phyloP scores from a whole-genome alignment of 2,797 vertebrate genomes.

The Schizothorax lantsangensis region DNA sequence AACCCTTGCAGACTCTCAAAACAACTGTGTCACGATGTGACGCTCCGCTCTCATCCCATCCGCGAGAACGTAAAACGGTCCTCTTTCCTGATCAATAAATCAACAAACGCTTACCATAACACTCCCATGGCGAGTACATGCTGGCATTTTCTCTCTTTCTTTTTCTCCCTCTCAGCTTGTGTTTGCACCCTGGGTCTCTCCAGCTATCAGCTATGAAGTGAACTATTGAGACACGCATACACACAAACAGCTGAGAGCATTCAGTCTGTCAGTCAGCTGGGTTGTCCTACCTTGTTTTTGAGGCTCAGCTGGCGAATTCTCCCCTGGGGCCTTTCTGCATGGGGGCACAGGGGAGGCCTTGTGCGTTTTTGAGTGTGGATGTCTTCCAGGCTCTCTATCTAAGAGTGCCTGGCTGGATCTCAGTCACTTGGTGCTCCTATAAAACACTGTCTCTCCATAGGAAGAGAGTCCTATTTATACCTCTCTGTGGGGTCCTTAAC shows the following conservation, averaged over 20 bases:
- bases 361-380: constrained; percentile 63
- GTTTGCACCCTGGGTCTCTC: constrained; percentile 41
- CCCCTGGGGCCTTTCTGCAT: constrained; percentile 78
- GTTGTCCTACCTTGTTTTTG: constrained; percentile 79
- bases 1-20: constrained; percentile 34
- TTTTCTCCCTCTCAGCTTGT: constrained; percentile 44
- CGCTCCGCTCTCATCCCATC: constrained; percentile 27
- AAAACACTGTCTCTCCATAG: constrained; percentile 66
- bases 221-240: constrained; percentile 43
- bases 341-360: constrained; percentile 77
- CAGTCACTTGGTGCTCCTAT: constrained; percentile 65
- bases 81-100: constrained; percentile 49
- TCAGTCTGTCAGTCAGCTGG: constrained; percentile 76
- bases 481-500: constrained; percentile 73
- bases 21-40: constrained; percentile 17
- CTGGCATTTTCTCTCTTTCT: constrained; percentile 59
- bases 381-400: constrained; percentile 54
- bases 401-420: constrained; percentile 59
- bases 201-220: constrained; percentile 49
- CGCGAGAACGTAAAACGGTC: constrained; percentile 13
- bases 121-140: constrained; percentile 58
- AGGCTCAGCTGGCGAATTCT: constrained; percentile 79
- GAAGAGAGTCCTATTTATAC: constrained; percentile 79
- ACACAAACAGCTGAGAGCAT: constrained; percentile 62
- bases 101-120: constrained; percentile 74